Evolutionary conservation across 2,797 vertebrate species (phyloP), one percentile per base, ranked within the genome.

Genomic region (Potorous gilbertii): DNA sequence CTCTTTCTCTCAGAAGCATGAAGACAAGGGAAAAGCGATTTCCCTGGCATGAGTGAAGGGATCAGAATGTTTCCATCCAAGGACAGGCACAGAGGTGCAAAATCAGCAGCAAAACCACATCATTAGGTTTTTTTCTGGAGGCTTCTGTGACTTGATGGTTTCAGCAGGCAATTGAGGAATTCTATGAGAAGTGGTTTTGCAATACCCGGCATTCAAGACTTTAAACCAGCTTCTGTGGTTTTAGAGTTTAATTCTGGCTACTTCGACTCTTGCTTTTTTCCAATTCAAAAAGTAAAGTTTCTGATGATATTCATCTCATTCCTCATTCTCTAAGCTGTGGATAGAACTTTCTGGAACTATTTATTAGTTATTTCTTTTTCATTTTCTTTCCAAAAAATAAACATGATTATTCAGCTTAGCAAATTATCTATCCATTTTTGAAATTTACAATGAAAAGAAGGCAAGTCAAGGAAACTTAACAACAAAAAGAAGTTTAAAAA

Each of bases 311-410:
- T 4, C 24, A 11, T 87, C 81, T 94, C 54, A 55, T 91, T 92
- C 13, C 92, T 96, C 97, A 57, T 50, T 8, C 5, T 95, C 29
- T 97, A 90, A 96, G 97, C 95, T 96, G 94, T 55, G 54, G 50
- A 94, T 91, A 94, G 87, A 56, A 59, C 55, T 34, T 93, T 74
- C 90, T 89, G 90, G 50, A 29, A 81, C 94, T 94, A 31, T 91
- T 90, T 92, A 87, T 12, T 55, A 93, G 46, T 59, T 92, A 90
- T 66, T 74, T 54, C 0, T 62, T 55, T 14, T 95, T 74, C 59
- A 95, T 92, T 95, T 93, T 54, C 66, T 92, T 93, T 94, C 56
- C 94, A 66, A 94, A 21, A 6, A 90, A 50, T 92, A 93, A 56
- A 10, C 56, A 56, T 92, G 91, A 94, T 66, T 3, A 95, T 54